Evolutionary conservation across 2,113 vertebrate species (phyloP).

Genomic region (Platichthys stellatus): DNA sequence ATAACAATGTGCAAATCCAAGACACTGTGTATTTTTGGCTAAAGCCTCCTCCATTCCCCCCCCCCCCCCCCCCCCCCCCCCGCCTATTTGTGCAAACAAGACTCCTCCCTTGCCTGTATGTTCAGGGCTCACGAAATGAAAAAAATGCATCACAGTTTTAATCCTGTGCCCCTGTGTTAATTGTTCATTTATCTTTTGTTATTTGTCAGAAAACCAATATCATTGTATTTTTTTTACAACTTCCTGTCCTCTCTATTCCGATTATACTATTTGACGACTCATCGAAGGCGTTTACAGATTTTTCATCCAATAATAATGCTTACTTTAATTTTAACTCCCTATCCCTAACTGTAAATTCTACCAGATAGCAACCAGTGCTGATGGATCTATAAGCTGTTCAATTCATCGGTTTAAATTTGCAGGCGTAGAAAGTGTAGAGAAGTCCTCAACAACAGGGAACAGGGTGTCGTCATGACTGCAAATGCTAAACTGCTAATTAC

Average conservation of each 20-base stretch:
- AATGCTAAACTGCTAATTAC: background rate
- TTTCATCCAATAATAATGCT: too few relatives aligned
- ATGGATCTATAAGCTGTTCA: background rate
- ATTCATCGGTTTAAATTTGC: background rate
- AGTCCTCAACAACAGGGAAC: background rate
- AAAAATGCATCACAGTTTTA: background rate
- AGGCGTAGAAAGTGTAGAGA: background rate
- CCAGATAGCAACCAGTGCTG: background rate
- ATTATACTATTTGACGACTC: background rate
- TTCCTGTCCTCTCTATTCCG: background rate
- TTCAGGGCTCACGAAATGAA: background rate
- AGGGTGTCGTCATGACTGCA: background rate
- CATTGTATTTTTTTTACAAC: background rate
- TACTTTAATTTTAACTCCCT: too few relatives aligned
- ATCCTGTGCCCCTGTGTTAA: background rate
- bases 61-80: background rate
- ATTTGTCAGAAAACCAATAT: background rate
- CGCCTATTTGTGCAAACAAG: slow-evolving; percentile 42
- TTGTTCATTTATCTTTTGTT: background rate
- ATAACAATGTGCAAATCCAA: slow-evolving; percentile 50
- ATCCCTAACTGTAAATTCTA: background rate
- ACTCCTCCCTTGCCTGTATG: slow-evolving; percentile 18
- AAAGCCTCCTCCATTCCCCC: background rate
- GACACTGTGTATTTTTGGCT: background rate
- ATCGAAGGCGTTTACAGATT: too few relatives aligned